Percentiles rank a stretch among this genome's conserved stretches.
phyloP scores from a whole-genome alignment of 2,797 vertebrate species.

The Sebastes trivittatus region DNA sequence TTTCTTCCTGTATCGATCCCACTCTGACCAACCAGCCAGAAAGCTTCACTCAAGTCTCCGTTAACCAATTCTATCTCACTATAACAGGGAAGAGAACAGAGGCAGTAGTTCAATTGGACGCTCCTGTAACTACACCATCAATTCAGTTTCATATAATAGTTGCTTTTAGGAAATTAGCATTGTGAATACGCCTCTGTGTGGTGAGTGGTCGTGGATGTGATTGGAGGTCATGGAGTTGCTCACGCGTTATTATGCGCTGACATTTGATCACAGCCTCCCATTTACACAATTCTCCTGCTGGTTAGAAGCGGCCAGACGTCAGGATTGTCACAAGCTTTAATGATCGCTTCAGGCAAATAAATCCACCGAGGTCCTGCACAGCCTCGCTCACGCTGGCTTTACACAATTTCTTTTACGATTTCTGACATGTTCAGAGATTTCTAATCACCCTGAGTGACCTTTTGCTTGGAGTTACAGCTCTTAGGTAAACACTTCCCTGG shows the following conservation, averaged over 20 bases:
- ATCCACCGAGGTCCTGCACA: background rate
- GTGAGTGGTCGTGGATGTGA: background rate
- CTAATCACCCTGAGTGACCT: slow-evolving; percentile 59
- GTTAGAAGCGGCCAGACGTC: background rate
- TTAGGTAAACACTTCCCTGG: slow-evolving; percentile 57
- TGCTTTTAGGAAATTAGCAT: background rate
- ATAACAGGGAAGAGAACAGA: background rate
- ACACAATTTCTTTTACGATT: slow-evolving; percentile 42
- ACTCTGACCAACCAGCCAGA: background rate
- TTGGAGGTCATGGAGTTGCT: slow-evolving; percentile 4
- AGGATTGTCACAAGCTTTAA: slow-evolving; percentile 11
- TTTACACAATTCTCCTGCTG: background rate
- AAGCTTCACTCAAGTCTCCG: background rate
- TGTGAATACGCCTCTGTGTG: background rate
- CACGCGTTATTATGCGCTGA: background rate
- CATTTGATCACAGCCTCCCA: slow-evolving; percentile 23
- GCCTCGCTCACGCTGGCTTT: background rate
- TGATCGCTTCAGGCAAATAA: slow-evolving; percentile 27
- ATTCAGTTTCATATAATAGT: background rate
- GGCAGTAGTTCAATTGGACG: background rate
- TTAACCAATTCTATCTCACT: background rate
- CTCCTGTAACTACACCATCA: background rate
- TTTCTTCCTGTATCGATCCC: background rate
- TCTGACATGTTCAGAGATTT: slow-evolving; percentile 32
- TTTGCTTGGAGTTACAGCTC: slow-evolving; percentile 52